A percentile compares a stretch with the other conserved stretches of the same genome.
Conservation (phyloP, 2,797 vertebrate genomes). For the Chiroxiphia lanceolata region DNA sequence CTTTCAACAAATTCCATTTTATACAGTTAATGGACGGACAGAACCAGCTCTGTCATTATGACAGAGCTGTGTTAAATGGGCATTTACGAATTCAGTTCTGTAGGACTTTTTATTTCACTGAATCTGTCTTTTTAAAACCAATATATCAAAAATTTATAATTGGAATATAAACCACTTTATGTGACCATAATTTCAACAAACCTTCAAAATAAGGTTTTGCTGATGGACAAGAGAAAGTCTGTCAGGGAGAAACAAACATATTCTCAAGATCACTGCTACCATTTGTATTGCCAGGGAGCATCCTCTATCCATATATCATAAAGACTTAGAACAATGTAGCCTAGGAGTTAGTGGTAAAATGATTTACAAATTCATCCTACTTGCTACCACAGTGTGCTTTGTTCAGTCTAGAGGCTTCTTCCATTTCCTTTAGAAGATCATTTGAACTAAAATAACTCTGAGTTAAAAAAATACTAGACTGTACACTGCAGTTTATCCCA, state of each 20-base stretch:
- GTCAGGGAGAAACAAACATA: not conserved
- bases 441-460: not conserved
- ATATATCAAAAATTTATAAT: not conserved
- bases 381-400: not conserved
- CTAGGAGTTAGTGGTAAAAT: not conserved
- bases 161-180: not conserved
- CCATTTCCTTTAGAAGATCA: not conserved
- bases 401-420: not conserved
- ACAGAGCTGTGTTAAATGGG: not conserved
- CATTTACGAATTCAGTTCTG: not conserved
- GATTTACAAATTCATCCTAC: not conserved
- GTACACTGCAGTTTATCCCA: conserved; percentile 1
- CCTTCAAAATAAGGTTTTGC: not conserved
- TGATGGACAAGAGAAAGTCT: not conserved
- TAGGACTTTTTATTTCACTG: not conserved
- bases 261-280: not conserved
- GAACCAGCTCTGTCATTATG: not conserved
- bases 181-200: not conserved
- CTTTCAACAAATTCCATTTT: not conserved
- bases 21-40: not conserved
- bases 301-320: not conserved
- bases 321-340: not conserved
- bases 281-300: not conserved
- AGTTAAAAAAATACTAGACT: not conserved
- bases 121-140: not conserved